These are phyloP conservation scores for Orchestes rusci DNA, from an alignment of 2,888 invertebrate species.

Conservation along the genomic window DNA sequence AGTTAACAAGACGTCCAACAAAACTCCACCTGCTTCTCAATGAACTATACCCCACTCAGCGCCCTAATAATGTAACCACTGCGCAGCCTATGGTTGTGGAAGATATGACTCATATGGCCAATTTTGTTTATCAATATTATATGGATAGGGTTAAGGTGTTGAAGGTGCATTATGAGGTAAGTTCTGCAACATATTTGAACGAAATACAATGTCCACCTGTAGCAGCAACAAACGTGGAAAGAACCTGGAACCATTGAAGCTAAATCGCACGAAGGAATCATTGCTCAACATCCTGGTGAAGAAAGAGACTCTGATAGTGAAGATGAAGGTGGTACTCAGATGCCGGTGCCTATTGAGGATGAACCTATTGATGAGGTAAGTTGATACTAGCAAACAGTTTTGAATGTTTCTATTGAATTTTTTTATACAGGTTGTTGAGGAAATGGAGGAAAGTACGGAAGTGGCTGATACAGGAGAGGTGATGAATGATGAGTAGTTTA, in stretches of 20 bases:
- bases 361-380: constrained; percentile 37
- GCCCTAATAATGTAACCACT: constrained; percentile 46
- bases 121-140: constrained; percentile 91
- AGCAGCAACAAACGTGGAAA: constrained; percentile 51
- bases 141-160: constrained; percentile 63
- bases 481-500: constrained; percentile 30
- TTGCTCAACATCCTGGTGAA: constrained; percentile 62
- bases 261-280: constrained; percentile 50
- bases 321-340: constrained; percentile 43
- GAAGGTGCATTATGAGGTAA: constrained; percentile 47
- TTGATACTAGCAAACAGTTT: too few relatives aligned
- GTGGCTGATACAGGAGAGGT: constrained; percentile 33
- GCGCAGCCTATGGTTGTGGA: constrained; percentile 55
- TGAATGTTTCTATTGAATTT: too few relatives aligned
- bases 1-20: constrained; percentile 76
- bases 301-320: constrained; percentile 56
- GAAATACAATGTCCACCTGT: too few relatives aligned
- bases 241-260: constrained; percentile 55
- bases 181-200: too few relatives aligned
- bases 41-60: constrained; percentile 71
- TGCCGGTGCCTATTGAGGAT: constrained; percentile 42
- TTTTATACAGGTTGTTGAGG: constrained; percentile 8
- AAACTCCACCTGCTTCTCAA: constrained; percentile 71
- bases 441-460: constrained; percentile 20
- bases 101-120: constrained; percentile 93